phyloP scores from a whole-genome alignment of 2,888 invertebrate genomes.

The Drosophila infuscata region DNA sequence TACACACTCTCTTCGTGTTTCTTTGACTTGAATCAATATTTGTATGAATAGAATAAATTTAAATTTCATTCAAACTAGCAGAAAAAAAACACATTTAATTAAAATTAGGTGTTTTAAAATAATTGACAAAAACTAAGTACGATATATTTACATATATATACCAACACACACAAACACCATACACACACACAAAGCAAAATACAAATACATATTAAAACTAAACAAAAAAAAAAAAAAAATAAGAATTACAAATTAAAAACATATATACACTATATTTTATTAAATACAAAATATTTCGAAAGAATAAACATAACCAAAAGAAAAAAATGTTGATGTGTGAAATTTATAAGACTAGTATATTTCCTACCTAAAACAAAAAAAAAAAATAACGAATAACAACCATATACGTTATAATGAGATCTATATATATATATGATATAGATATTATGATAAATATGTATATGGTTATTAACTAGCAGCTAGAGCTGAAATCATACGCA shows the following conservation, averaged over 20 bases:
- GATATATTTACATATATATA: conserved; percentile 52
- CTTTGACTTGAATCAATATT: conserved; percentile 47
- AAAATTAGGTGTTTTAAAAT: conserved; percentile 66
- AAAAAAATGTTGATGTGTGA: conserved; percentile 83
- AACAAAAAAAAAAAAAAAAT: conserved; percentile 20
- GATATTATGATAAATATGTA: conserved; percentile 35
- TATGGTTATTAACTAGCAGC: conserved; percentile 58
- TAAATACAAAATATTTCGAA: conserved; percentile 68
- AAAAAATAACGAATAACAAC: conserved; percentile 7
- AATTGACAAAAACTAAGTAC: conserved; percentile 41
- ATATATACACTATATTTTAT: conserved; percentile 66
- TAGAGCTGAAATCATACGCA: conserved; percentile 61
- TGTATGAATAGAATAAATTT: conserved; percentile 33
- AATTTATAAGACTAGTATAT: conserved; percentile 84
- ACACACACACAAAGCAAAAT: conserved; percentile 28
- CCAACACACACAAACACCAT: conserved; percentile 32
- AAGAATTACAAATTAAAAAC: not conserved
- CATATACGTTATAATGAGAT: conserved; percentile 59
- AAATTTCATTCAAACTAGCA: conserved; percentile 45
- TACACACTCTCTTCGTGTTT: conserved; percentile 62
- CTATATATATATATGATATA: conserved; percentile 32
- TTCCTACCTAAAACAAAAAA: conserved; percentile 79
- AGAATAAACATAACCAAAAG: conserved; percentile 45
- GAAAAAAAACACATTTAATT: conserved; percentile 32
- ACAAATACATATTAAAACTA: conserved; percentile 56